phyloP scores from a whole-genome alignment of 2,113 vertebrate species.

The Myrmecophaga tridactyla region DNA sequence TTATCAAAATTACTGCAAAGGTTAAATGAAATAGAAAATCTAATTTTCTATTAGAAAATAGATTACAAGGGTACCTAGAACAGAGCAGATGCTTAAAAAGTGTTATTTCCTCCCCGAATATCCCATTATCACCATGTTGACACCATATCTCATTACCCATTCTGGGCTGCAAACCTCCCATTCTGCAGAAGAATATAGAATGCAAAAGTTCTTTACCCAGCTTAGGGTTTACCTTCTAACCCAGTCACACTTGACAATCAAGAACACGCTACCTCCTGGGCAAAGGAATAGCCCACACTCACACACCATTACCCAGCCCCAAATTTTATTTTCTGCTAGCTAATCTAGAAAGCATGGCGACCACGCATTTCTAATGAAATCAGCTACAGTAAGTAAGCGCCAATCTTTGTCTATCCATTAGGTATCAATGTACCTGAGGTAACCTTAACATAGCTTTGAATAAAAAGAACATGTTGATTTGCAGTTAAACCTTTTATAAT shows the following conservation, averaged over 20 bases:
- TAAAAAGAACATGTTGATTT: not conserved
- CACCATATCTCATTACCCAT: not conserved
- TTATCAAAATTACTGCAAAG: not conserved
- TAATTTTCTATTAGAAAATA: too few relatives aligned
- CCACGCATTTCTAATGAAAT: not conserved
- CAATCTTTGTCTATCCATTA: not conserved
- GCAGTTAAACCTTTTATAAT: not conserved
- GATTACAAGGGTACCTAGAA: not conserved
- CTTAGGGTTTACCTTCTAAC: not conserved
- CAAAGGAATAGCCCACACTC: not conserved
- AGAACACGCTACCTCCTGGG: not conserved
- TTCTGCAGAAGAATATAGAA: not conserved
- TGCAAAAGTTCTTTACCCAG: not conserved
- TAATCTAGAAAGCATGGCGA: not conserved
- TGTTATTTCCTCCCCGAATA: not conserved
- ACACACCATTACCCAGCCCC: not conserved
- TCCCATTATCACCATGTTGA: not conserved
- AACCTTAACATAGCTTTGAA: not conserved
- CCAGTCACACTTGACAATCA: not conserved
- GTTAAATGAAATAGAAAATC: constrained; percentile 18
- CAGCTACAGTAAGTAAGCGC: not conserved
- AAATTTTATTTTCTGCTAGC: not conserved
- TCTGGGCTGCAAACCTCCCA: not conserved
- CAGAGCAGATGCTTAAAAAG: not conserved
- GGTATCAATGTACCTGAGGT: not conserved